Percentiles rank a stretch among this genome's conserved stretches.
Evolutionary conservation across 2,888 invertebrate genomes (phyloP).

Genomic region (Selenia dentaria): DNA sequence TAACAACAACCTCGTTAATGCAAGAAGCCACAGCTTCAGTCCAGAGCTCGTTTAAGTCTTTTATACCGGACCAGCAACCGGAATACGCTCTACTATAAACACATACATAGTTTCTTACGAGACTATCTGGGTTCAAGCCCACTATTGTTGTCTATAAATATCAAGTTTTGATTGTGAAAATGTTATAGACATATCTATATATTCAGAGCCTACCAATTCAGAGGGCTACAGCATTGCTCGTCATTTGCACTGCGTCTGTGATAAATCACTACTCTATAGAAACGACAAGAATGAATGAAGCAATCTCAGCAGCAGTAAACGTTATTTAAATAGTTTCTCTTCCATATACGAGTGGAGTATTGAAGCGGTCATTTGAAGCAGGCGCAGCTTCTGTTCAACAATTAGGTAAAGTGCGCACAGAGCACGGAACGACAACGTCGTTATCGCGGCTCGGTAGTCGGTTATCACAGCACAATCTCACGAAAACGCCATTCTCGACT

Average conservation of each 20-base stretch:
- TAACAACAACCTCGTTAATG: slow-evolving; percentile 7
- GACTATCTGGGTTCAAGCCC: neutral
- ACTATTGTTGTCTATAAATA: slow-evolving; percentile 50
- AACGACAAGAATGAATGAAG: slow-evolving; percentile 76
- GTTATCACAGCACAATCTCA: slow-evolving; percentile 77
- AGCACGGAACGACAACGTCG: slow-evolving; percentile 51
- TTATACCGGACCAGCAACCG: neutral
- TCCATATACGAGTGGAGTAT: slow-evolving; percentile 67
- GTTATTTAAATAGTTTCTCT: slow-evolving; percentile 71
- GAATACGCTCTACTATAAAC: slow-evolving; percentile 4
- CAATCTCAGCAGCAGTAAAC: slow-evolving; percentile 68
- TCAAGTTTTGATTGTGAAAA: slow-evolving; percentile 57
- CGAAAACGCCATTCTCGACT: slow-evolving; percentile 76
- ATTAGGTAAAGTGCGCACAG: slow-evolving; percentile 63
- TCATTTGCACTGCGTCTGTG: slow-evolving; percentile 56
- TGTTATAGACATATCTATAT: slow-evolving; percentile 51
- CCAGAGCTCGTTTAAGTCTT: neutral
- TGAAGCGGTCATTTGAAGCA: slow-evolving; percentile 54
- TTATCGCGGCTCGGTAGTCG: slow-evolving; percentile 70
- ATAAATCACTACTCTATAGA: slow-evolving; percentile 65
- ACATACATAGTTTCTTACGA: neutral
- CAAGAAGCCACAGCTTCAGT: slow-evolving; percentile 1
- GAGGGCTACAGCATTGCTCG: slow-evolving; percentile 61
- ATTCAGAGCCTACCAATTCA: slow-evolving; percentile 52
- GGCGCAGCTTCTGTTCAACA: slow-evolving; percentile 75